Percentiles rank a stretch among this genome's conserved stretches.
phyloP scores from a whole-genome alignment of 2,888 invertebrate species.

The Chirona hameri region DNA sequence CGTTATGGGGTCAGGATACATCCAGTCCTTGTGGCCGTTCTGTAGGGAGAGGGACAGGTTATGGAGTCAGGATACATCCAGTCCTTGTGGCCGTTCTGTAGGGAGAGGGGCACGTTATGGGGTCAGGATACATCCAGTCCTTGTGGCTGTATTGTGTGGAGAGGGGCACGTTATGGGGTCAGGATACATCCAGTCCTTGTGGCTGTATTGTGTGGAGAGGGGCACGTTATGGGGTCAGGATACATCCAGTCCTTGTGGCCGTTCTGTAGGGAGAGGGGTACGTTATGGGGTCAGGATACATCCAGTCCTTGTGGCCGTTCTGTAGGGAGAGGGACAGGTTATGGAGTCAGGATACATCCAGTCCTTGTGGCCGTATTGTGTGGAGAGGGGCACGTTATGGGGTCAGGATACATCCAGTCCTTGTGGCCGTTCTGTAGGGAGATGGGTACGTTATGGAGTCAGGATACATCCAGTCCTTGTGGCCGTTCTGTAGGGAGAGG shows the following conservation, averaged over 20 bases:
- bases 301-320: slow-evolving; percentile 85
- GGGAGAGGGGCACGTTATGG: not conserved
- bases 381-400: too few relatives aligned
- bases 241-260: slow-evolving; percentile 89
- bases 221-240: too few relatives aligned
- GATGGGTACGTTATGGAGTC: too few relatives aligned
- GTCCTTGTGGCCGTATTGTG: slow-evolving; percentile 75
- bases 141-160: slow-evolving; percentile 65
- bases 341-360: slow-evolving; percentile 60
- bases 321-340: slow-evolving; percentile 39
- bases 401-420: slow-evolving; percentile 69
- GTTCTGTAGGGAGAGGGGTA: slow-evolving; percentile 45
- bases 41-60: slow-evolving; percentile 39
- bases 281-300: slow-evolving; percentile 48
- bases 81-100: slow-evolving; percentile 73
- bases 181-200: slow-evolving; percentile 78
- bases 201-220: slow-evolving; percentile 57
- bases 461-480: slow-evolving; percentile 78
- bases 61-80: slow-evolving; percentile 60
- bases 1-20: slow-evolving; percentile 48
- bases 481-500: slow-evolving; percentile 56
- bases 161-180: too few relatives aligned
- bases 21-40: slow-evolving; percentile 85
- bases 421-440: slow-evolving; percentile 64
- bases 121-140: slow-evolving; percentile 69